phyloP scores from a whole-genome alignment of 1,140 invertebrate genomes.

The Brachionus koreanus region DNA sequence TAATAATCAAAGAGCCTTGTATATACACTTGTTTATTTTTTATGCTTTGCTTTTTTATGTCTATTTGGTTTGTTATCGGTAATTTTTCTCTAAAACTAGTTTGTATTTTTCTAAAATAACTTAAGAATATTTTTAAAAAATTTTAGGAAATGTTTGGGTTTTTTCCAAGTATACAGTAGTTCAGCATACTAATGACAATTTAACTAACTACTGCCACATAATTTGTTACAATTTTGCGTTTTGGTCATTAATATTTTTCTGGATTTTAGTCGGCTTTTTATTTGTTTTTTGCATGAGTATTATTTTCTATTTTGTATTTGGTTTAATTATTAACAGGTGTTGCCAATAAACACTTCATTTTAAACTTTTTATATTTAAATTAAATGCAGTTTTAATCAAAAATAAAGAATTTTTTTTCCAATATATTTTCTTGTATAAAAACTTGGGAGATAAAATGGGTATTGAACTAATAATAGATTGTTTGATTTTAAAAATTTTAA shows the following conservation, averaged over 20 bases:
- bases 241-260: constrained; percentile 29
- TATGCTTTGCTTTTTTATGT: background rate
- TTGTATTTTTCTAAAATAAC: background rate
- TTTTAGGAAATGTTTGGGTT: background rate
- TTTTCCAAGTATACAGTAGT: constrained; percentile 5
- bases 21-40: constrained; percentile 26
- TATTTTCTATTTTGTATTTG: background rate
- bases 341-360: background rate
- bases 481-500: too few relatives aligned
- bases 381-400: too few relatives aligned
- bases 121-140: background rate
- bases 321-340: background rate
- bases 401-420: too few relatives aligned
- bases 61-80: constrained; percentile 28
- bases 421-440: too few relatives aligned
- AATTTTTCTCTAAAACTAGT: background rate
- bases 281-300: background rate
- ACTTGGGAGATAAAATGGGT: too few relatives aligned
- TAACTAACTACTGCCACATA: background rate
- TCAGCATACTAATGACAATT: background rate
- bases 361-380: background rate
- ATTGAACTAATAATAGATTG: too few relatives aligned
- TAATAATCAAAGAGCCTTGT: background rate
- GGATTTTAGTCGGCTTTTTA: background rate
- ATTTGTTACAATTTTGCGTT: constrained; percentile 26